Evolutionary conservation across 2,113 vertebrate genomes (phyloP), one percentile per base, ranked within the genome.

Genomic region (Gopherus evgoodei): DNA sequence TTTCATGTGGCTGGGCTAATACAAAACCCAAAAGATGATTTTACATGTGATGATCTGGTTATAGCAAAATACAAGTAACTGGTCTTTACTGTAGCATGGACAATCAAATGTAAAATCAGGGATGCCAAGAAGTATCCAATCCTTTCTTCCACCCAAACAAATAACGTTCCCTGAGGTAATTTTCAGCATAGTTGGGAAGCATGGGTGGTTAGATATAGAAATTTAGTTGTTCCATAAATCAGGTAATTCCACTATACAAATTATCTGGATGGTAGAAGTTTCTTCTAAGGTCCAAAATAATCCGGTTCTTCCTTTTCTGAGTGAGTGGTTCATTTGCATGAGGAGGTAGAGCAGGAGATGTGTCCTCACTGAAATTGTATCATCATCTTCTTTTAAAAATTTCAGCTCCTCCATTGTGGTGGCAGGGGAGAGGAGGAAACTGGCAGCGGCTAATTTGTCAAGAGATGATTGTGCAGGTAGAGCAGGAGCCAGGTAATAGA

Each of bases 311-410:
- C 17, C 78, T 78, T 53, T 62, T 96, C 35, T 35, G 14, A 62
- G n/a, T 25, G 8, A 82, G 27, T 22, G 79, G 59, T 0, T 42
- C 52, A 91, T 85, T 3, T 86, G 17, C 17, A 9, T 1, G 2
- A 59, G 11, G 19, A 38, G 80, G 11, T 25, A 93, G 27, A 87
- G 12, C 0, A 0, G 80, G 21, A 53, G 17, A 4, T 81, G 35
- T 80, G 21, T 78, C n/a, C 57, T 81, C 27, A 49, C 1, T 1
- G 75, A 25, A 49, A 13, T 44, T 17, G 24, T 0, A 1, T 59
- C 53, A 85, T 9, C 53, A 79, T 90, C 81, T 49, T 29, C 35
- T 21, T 25, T 53, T 38, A 59, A 0, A 10, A 52, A 13, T 16
- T 85, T 59, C 35, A 27, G 11, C 53, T 83, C 50, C 82, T 76